phyloP scores from a whole-genome alignment of 2,797 vertebrate genomes.

The Glyptemys insculpta region DNA sequence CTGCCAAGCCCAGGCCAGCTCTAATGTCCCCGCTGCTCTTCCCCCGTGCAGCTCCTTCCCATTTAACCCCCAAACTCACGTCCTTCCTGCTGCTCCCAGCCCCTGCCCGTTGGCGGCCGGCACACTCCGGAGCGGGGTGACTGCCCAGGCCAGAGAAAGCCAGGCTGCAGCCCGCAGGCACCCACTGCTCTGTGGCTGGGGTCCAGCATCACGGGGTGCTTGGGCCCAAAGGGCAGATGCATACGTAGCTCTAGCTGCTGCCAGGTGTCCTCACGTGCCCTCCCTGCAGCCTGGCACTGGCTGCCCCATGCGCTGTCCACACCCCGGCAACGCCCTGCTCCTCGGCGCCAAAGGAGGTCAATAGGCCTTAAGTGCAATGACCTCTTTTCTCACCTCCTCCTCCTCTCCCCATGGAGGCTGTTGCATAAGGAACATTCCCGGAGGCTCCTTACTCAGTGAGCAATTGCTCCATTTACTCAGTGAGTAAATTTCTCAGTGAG shows the following conservation, averaged over 20 bases:
- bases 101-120: too few species aligned
- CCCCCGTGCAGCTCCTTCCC: too few species aligned
- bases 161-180: too few species aligned
- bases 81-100: too few species aligned
- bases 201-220: not conserved
- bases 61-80: too few species aligned
- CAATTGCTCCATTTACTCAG: too few species aligned
- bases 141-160: too few species aligned
- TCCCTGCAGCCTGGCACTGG: not conserved
- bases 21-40: too few species aligned
- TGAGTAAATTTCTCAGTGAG: too few species aligned
- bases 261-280: not conserved
- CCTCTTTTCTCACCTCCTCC: not conserved
- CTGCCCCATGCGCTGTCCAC: not conserved
- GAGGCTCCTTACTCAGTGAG: not conserved
- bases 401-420: not conserved
- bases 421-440: not conserved
- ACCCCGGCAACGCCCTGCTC: not conserved
- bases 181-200: not conserved
- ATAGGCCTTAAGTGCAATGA: not conserved
- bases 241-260: not conserved
- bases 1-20: too few species aligned
- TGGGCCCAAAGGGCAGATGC: not conserved
- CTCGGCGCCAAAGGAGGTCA: not conserved
- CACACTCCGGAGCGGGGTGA: too few species aligned